Base-by-base conservation (phyloP, 2,888 invertebrate genomes). In the Gastrophysa polygoni region DNA sequence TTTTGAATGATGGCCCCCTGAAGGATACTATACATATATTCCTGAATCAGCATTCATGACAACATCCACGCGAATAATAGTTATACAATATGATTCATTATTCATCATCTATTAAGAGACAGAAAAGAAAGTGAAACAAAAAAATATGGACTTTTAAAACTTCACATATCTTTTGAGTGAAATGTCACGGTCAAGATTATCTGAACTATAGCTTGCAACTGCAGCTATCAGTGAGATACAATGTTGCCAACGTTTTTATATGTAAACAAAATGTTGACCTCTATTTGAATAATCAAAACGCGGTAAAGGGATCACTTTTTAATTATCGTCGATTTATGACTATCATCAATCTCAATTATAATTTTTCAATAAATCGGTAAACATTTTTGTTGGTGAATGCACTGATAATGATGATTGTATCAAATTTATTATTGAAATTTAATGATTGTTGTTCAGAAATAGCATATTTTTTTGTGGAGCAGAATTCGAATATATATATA, bases 231-330 rank as follows among this genome's bases (percentile, higher is more conserved):
- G 11, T 10, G 10, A 8, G 29, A 47, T 34, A 58, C 63, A 61
- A 52, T 54, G 61, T 59, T 63, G 52, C 34, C 61, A 63, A 56
- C 61, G 34, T 60, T 55, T 54, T 44, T 50, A 51, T 20, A 50
- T 28, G 29, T 10, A 55, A 55, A 34, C 50, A 63, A 59, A 55
- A 29, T 55, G 44, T 74, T 48, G 49, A 64, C 29, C 73, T 77
- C 34, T 54, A 57, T 55, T 59, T 57, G 43, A 59, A 61, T 64
- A 62, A 59, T 64, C 57, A 49, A 61, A 64, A 61, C 55, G 47
- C 59, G 49, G 56, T 61, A 18, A 63, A 59, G 61, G 34, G 55
- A 64, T 58, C 60, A 56, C 21, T 24, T 48, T 64, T 21, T 67
- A 67, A 62, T 64, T 67, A 60, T 67, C 60, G 63, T 50, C 58